These are phyloP conservation scores for Coelinius sp. DNA, from an alignment of 2,888 invertebrate genomes.

Conservation along the genomic window DNA sequence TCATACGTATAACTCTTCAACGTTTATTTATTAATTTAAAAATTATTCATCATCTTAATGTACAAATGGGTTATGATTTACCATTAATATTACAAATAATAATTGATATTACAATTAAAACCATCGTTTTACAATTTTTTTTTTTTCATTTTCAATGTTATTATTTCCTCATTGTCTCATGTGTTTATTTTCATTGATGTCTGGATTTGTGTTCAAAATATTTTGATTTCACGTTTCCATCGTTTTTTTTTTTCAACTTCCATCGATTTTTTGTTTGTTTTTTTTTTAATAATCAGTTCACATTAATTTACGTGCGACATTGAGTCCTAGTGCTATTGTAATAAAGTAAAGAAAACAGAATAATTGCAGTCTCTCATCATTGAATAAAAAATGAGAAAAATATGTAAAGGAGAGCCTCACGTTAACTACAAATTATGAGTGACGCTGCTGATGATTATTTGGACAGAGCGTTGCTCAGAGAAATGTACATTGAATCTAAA, in stretches of 20 bases:
- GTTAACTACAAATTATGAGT: constrained; percentile 6
- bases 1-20: constrained; percentile 26
- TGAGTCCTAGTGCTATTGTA: constrained; percentile 2
- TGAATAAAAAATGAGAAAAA: not conserved
- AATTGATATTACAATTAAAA: constrained; percentile 49
- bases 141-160: constrained; percentile 27
- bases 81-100: constrained; percentile 47
- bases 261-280: not conserved
- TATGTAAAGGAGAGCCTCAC: constrained; percentile 3
- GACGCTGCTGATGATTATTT: constrained; percentile 1
- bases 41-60: constrained; percentile 49
- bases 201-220: constrained; percentile 23
- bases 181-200: constrained; percentile 11
- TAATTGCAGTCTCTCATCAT: not conserved
- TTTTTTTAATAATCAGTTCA: not conserved
- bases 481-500: not conserved
- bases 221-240: constrained; percentile 36
- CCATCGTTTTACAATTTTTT: constrained; percentile 37
- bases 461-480: constrained; percentile 8
- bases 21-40: constrained; percentile 39
- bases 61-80: constrained; percentile 55
- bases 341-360: not conserved
- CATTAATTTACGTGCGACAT: not conserved
- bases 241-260: not conserved
- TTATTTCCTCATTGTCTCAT: not conserved